Conservation (phyloP, 2,888 invertebrate species). For the Drepana falcataria region DNA sequence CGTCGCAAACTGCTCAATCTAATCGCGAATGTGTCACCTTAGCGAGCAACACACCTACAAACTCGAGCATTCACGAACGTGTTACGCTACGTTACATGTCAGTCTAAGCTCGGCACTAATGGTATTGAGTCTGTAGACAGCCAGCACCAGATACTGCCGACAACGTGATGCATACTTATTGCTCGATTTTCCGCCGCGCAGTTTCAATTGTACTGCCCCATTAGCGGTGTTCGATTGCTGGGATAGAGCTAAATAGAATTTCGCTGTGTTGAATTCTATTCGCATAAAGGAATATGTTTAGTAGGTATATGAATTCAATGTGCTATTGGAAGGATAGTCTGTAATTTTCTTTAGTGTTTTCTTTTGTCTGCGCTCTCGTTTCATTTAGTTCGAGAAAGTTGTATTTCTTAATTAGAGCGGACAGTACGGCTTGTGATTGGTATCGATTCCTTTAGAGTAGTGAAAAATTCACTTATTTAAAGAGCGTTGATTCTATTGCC, state of each 20-base stretch:
- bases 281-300: background rate
- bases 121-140: slow-evolving; percentile 55
- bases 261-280: slow-evolving; percentile 9
- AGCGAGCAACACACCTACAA: no score
- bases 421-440: no score
- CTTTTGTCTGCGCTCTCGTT: no score
- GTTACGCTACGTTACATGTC: background rate
- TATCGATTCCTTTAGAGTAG: no score
- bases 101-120: slow-evolving; percentile 20
- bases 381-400: no score
- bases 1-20: no score
- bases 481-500: no score
- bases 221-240: slow-evolving; percentile 60
- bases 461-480: no score
- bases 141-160: slow-evolving; percentile 51
- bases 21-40: no score
- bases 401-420: no score
- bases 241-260: slow-evolving; percentile 43
- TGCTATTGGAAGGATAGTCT: background rate
- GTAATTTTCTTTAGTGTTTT: background rate
- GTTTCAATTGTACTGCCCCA: slow-evolving; percentile 68
- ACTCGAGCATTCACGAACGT: no score
- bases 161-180: slow-evolving; percentile 74
- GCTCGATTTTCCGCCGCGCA: slow-evolving; percentile 64
- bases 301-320: background rate